phyloP scores from a whole-genome alignment of 2,888 invertebrate species.

The Andrena hattorfiana region DNA sequence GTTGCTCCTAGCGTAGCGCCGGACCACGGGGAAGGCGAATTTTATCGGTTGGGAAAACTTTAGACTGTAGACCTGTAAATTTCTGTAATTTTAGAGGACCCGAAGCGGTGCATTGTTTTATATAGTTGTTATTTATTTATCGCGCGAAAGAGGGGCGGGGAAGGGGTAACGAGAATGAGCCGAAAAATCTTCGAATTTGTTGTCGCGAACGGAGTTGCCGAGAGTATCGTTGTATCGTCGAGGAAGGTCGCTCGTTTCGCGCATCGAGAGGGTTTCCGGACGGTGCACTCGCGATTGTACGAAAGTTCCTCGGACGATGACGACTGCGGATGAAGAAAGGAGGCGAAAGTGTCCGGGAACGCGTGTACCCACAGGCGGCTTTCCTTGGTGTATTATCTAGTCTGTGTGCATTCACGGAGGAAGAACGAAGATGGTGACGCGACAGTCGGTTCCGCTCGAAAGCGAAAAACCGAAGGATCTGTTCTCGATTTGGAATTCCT shows the following conservation, averaged over 20 bases:
- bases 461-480: constrained; percentile 9
- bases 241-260: constrained; percentile 24
- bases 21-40: neutral
- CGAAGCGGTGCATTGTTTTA: constrained; percentile 63
- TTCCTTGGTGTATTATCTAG: constrained; percentile 64
- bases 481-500: constrained; percentile 11
- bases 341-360: constrained; percentile 12
- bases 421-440: constrained; percentile 39
- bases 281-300: constrained; percentile 34
- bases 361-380: constrained; percentile 34
- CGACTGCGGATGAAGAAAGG: neutral
- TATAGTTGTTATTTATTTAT: constrained; percentile 70
- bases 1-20: neutral
- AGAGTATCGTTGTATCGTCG: constrained; percentile 56
- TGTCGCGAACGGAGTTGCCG: constrained; percentile 35
- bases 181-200: constrained; percentile 5
- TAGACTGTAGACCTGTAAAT: constrained; percentile 69
- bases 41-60: constrained; percentile 36
- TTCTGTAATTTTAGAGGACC: constrained; percentile 67
- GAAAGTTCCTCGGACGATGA: constrained; percentile 40
- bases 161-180: constrained; percentile 9
- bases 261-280: neutral
- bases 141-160: constrained; percentile 17
- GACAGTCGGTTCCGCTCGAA: constrained; percentile 28
- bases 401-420: constrained; percentile 48